Evolutionary conservation across 2,797 vertebrate species (phyloP), one percentile per base, ranked within the genome.

Genomic region (Buphagus erythrorhynchus): DNA sequence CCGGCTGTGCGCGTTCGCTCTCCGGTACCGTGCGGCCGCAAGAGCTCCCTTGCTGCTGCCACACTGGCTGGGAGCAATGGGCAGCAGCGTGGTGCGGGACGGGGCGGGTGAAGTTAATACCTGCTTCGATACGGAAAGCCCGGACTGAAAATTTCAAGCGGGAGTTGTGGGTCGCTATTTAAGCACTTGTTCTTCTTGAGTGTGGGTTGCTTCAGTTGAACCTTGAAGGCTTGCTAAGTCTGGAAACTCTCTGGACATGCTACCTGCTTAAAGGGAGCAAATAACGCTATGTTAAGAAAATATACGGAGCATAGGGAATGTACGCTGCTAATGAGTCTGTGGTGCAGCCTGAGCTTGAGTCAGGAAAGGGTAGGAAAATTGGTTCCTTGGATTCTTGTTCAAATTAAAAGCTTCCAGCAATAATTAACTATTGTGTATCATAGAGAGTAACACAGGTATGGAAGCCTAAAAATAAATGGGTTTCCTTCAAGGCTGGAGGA

Each of bases 231-330:
- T 78, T 66, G 8, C 9, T 65, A 20, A 24, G 49, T 36, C 17
- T 68, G 29, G 38, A 38, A 40, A 25, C 36, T 59, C 33, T 42
- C 26, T 38, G 40, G 20, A 5, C 18, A 7, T 74, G 40, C 65
- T 80, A 29, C 14, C 10, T 19, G 46, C 29, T 49, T 76, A 17
- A 13, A 11, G 85, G 26, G 26, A 36, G 5, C 16, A 51, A 57
- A 48, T 76, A 62, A 28, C 3, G 9, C n/a, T 62, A 0, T 5
- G 3, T 16, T 85, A 49, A 45, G 35, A 57, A 86, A 80, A 40
- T 5, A 10, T 0, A 1, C 1, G 1, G 24, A 25, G 38, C 22
- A 8, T 3, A 31, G 8, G 36, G 18, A 40, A 18, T 5, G 3
- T 17, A 15, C 0, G 0, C 8, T 40, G 1, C 10, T 81, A 17